Evolutionary conservation across 1,140 invertebrate genomes (phyloP).

Genomic region (Pseudachorutes palmiensis): DNA sequence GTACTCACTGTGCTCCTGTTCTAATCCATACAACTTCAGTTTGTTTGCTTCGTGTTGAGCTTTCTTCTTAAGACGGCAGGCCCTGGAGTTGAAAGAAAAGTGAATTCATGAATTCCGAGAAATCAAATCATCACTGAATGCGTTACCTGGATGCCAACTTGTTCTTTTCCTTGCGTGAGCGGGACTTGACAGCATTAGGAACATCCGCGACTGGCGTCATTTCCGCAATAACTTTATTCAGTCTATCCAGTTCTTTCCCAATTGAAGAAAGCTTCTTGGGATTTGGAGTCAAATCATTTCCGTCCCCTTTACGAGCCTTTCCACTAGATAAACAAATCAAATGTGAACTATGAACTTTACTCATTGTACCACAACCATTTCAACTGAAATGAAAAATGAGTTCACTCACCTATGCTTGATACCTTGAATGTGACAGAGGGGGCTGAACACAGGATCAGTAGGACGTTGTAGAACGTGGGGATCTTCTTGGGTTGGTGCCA

Average conservation of each 20-base stretch:
- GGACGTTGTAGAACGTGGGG: conserved; percentile 84
- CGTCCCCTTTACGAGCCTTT: conserved; percentile 92
- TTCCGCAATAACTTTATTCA: conserved; percentile 86
- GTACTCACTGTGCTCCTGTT: conserved; percentile 89
- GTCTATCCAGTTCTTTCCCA: conserved; percentile 83
- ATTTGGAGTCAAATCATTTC: conserved; percentile 93
- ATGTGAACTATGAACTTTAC: no score
- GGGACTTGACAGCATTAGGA: conserved; percentile 77
- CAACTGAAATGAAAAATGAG: background rate
- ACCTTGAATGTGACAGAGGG: conserved; percentile 74
- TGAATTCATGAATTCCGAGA: no score
- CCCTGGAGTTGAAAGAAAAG: conserved; percentile 47
- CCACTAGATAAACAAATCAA: conserved; percentile 54
- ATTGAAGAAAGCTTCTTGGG: conserved; percentile 81
- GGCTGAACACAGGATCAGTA: conserved; percentile 87
- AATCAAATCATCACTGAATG: no score
- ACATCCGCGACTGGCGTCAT: conserved; percentile 91
- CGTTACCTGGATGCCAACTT: conserved; percentile 77
- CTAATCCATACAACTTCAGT: conserved; percentile 85
- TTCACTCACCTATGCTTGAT: conserved; percentile 69
- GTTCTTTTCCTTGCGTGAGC: conserved; percentile 94
- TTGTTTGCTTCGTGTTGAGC: conserved; percentile 92
- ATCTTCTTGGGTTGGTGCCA: conserved; percentile 65
- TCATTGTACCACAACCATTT: background rate
- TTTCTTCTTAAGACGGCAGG: conserved; percentile 89